phyloP scores from a whole-genome alignment of 2,888 invertebrate species.

The Spodoptera exigua region DNA sequence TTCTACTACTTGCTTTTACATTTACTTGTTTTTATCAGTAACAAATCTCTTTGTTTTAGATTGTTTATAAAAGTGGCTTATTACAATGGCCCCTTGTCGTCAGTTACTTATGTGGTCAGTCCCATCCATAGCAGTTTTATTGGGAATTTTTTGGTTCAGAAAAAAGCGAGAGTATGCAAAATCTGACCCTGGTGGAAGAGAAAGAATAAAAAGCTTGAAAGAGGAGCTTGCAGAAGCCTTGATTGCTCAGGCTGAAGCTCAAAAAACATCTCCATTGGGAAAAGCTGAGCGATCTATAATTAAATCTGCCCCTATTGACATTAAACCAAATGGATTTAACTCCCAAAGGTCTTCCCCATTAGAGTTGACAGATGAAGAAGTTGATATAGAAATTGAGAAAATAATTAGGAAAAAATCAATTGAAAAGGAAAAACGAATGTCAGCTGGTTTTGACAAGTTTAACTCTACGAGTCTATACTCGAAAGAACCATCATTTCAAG shows the following conservation, averaged over 20 bases:
- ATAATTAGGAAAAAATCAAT: conserved; percentile 89
- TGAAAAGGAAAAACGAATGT: conserved; percentile 81
- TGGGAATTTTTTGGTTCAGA: conserved; percentile 95
- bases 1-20: conserved; percentile 12
- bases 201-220: conserved; percentile 83
- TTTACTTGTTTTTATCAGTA: conserved; percentile 31
- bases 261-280: conserved; percentile 81
- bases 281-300: conserved; percentile 83
- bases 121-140: conserved; percentile 93
- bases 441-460: conserved; percentile 69
- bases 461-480: conserved; percentile 60
- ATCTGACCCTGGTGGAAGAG: conserved; percentile 93
- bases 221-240: conserved; percentile 86
- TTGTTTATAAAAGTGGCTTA: conserved; percentile 91
- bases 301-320: conserved; percentile 92
- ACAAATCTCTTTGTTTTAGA: conserved; percentile 79
- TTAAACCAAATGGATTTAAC: conserved; percentile 86
- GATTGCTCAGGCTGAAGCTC: conserved; percentile 79
- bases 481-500: conserved; percentile 66
- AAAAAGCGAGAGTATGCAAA: conserved; percentile 93
- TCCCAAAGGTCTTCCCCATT: conserved; percentile 89
- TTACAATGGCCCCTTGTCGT: conserved; percentile 93
- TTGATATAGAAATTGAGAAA: conserved; percentile 92
- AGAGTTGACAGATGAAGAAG: conserved; percentile 91
- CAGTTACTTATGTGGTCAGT: conserved; percentile 94